Conservation (phyloP, 2,797 vertebrate genomes). For the Trichosurus vulpecula region DNA sequence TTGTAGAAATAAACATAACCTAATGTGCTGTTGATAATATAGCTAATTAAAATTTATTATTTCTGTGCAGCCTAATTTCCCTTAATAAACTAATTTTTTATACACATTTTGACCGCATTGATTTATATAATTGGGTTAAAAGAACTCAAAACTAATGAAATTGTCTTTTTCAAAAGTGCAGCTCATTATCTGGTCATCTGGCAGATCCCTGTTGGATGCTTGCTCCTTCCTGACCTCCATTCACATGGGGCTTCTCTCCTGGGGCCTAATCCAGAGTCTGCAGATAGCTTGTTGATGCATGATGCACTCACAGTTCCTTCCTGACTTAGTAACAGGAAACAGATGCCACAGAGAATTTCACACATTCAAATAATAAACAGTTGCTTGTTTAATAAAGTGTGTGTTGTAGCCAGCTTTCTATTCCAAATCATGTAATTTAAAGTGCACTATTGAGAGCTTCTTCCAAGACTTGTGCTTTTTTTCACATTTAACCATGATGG, state of each 20-base stretch:
- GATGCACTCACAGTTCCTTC: constrained; percentile 37
- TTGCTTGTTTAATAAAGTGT: background rate
- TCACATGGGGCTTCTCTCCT: background rate
- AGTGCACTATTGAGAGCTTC: constrained; percentile 22
- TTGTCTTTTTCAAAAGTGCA: background rate
- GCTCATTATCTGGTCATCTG: background rate
- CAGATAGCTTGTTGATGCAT: background rate
- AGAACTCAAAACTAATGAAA: constrained; percentile 32
- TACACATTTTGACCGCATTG: background rate
- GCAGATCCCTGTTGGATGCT: background rate
- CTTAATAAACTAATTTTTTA: background rate
- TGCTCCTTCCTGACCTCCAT: background rate
- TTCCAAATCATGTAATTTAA: constrained; percentile 42
- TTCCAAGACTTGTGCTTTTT: constrained; percentile 21
- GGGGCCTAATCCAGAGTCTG: background rate
- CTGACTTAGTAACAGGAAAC: constrained; percentile 50
- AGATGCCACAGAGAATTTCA: constrained; percentile 19
- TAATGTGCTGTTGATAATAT: background rate
- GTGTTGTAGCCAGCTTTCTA: constrained; percentile 38
- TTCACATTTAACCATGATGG: constrained; percentile 26
- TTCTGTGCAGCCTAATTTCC: background rate
- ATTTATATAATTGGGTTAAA: constrained; percentile 35
- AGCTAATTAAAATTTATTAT: background rate
- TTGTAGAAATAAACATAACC: background rate
- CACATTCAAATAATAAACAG: constrained; percentile 27